These are phyloP conservation scores for Epizoanthus rinbou DNA, from an alignment of 92 coral and sea anemone genomes.

Conservation along the genomic window DNA sequence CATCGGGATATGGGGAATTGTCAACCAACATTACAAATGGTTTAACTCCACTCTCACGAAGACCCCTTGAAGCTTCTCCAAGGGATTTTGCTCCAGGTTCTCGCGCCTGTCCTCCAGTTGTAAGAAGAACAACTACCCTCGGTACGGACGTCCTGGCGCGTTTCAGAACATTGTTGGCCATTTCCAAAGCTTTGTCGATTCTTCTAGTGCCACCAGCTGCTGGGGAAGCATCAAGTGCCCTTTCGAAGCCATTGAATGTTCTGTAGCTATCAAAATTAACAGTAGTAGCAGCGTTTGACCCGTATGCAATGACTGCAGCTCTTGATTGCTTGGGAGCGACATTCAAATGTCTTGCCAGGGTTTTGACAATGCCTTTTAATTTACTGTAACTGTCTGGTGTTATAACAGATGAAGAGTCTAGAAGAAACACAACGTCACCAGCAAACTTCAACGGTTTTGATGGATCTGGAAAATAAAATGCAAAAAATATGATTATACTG, in stretches of 20 bases:
- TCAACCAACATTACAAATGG: constrained; percentile 24
- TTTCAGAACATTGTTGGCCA: constrained; percentile 27
- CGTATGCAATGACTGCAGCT: constrained; percentile 57
- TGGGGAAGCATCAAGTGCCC: constrained; percentile 49
- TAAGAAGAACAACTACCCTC: constrained; percentile 11
- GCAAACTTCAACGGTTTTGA: constrained; percentile 53
- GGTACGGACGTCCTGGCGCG: constrained; percentile 8
- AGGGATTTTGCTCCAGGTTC: constrained; percentile 36
- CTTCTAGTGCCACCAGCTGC: constrained; percentile 52
- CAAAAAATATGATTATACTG: not conserved
- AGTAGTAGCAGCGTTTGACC: constrained; percentile 47
- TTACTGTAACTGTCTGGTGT: constrained; percentile 47
- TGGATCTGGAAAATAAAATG: constrained; percentile 37
- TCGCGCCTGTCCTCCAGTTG: constrained; percentile 34
- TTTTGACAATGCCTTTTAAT: constrained; percentile 52
- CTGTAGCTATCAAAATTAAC: constrained; percentile 53
- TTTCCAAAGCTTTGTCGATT: constrained; percentile 56
- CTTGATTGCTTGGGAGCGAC: constrained; percentile 67
- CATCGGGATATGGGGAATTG: constrained; percentile 18
- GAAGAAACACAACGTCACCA: constrained; percentile 60
- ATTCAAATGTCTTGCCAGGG: constrained; percentile 61
- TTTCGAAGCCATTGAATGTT: constrained; percentile 50
- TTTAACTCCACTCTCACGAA: not conserved
- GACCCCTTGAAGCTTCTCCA: not conserved
- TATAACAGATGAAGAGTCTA: constrained; percentile 62